Evolutionary conservation across 2,113 vertebrate genomes (phyloP).

Genomic region (Noturus placidus): DNA sequence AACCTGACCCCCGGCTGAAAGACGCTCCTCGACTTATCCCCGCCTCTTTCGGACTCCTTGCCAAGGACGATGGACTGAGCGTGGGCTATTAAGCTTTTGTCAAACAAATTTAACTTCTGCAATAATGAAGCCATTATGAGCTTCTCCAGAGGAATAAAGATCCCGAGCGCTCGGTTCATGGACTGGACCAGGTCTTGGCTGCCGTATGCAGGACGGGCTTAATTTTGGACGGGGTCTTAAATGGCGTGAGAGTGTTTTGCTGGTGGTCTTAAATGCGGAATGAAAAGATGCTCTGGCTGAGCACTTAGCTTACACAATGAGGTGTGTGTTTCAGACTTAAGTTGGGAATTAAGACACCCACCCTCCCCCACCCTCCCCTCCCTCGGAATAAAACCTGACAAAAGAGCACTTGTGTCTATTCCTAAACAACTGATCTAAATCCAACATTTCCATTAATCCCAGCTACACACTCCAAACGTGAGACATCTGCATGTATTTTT

Average conservation of each 20-base stretch:
- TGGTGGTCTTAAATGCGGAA: slow-evolving; percentile 45
- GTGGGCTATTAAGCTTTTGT: slow-evolving; percentile 76
- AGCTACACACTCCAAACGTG: neutral
- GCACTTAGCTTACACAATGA: slow-evolving; percentile 47
- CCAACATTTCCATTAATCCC: slow-evolving; percentile 20
- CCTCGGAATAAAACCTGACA: slow-evolving; percentile 7
- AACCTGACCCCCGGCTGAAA: slow-evolving; percentile 72
- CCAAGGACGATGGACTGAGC: slow-evolving; percentile 72
- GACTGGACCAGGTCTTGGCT: slow-evolving; percentile 66
- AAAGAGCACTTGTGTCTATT: slow-evolving; percentile 8
- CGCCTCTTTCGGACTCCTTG: slow-evolving; percentile 66
- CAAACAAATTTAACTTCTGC: slow-evolving; percentile 78
- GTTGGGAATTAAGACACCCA: slow-evolving; percentile 3
- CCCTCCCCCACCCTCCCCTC: neutral
- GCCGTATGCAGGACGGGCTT: slow-evolving; percentile 73
- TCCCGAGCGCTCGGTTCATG: slow-evolving; percentile 73
- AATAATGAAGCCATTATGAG: slow-evolving; percentile 83
- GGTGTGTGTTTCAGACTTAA: slow-evolving; percentile 34
- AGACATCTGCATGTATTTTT: neutral
- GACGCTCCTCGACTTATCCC: slow-evolving; percentile 69
- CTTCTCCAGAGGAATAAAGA: slow-evolving; percentile 76
- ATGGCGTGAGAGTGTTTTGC: slow-evolving; percentile 70
- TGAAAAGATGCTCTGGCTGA: slow-evolving; percentile 39
- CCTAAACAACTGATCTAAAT: neutral
- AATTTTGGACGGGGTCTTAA: slow-evolving; percentile 67